Conservation (phyloP, 2,797 vertebrate species). For the Falco peregrinus region DNA sequence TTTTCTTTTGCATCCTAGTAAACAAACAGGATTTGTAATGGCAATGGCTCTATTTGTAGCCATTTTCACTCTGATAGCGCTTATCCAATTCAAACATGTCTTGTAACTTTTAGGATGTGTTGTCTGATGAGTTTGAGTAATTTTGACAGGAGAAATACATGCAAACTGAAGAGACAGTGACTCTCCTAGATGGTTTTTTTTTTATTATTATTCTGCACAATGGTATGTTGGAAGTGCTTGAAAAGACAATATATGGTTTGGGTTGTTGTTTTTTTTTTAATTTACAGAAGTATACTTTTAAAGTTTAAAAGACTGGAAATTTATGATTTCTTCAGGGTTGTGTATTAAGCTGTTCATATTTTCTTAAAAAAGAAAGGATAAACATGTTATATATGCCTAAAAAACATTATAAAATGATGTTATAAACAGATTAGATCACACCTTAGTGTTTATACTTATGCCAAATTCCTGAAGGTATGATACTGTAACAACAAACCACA, state of each 20-base stretch:
- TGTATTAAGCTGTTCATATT: background rate
- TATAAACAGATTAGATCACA: conserved; percentile 48
- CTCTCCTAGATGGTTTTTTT: background rate
- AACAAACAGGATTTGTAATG: background rate
- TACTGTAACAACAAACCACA: conserved; percentile 31
- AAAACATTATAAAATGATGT: background rate
- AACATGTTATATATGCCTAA: background rate
- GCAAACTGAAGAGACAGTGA: background rate
- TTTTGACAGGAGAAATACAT: background rate
- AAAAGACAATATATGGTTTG: background rate
- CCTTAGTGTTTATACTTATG: conserved; percentile 31
- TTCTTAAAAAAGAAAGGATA: background rate
- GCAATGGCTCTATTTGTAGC: background rate
- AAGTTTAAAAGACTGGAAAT: background rate
- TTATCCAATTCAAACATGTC: background rate
- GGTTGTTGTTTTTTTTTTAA: background rate
- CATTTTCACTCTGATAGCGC: background rate
- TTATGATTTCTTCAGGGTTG: background rate
- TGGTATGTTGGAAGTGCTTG: background rate
- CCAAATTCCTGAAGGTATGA: conserved; percentile 58
- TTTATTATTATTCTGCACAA: background rate
- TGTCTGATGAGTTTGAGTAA: background rate
- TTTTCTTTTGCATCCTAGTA: background rate
- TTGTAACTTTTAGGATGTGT: background rate
- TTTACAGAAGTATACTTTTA: background rate